Evolutionary conservation across 2,113 vertebrate genomes (phyloP), one percentile per base, ranked within the genome.

Genomic region (Andinoacara biseriatus): DNA sequence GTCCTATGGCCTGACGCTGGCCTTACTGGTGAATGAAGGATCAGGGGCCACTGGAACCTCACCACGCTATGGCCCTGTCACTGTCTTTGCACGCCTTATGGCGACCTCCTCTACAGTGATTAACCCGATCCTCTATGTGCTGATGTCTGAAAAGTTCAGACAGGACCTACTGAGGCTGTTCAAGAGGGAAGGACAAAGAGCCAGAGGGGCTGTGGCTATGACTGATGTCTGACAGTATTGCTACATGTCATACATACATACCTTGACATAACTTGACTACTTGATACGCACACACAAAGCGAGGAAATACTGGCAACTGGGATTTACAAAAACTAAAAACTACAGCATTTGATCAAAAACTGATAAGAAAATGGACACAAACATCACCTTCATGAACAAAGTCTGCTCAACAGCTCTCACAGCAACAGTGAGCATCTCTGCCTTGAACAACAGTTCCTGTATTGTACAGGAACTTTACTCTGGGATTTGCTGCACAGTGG

Each of bases 131-230:
- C 91, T 96, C 31, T 96, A 96, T 58, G 95, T 94, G 60, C 94
- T 96, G 49, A 94, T 95, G 93, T 96, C 95, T 2, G 86, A 94
- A 29, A 96, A 95, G 91, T 96, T 96, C 89, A 91, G 95, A 74
- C 87, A 93, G 74, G 95, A 96, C 78, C 59, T 96, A 4, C 54
- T 86, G 78, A 84, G 60, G 59, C 82, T 96, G 29, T 90, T 95
- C 31, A 90, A 86, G 74, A 90, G 17, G 26, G 31, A 60, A 14
- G 11, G 29, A 7, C 72, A 84, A 31, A n/a, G 24, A 38, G 20
- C 38, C 15, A 82, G 35, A 0, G 72, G 57, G 35, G 18, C 40
- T 56, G 76, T 89, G 7, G 84, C 40, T n/a, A 61, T 86, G 87
- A 26, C 83, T 52, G 58, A 62, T 62, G 62, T 76, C 46, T 92